Percentiles rank a stretch among this genome's conserved stretches.
phyloP scores from a whole-genome alignment of 2,113 vertebrate species.

The Larimichthys crocea region DNA sequence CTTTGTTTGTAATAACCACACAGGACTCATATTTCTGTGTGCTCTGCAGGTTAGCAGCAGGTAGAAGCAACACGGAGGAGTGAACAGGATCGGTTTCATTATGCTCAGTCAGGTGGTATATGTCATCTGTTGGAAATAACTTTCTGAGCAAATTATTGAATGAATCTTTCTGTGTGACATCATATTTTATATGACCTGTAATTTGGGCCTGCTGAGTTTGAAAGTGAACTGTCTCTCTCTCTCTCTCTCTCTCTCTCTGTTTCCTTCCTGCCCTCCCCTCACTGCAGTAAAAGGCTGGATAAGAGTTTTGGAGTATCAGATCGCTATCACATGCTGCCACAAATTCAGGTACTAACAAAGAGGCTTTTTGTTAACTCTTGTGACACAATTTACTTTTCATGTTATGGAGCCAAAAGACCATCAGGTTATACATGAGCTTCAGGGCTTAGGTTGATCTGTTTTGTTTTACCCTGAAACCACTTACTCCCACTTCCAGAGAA shows the following conservation, averaged over 20 bases:
- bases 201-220: neutral
- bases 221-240: neutral
- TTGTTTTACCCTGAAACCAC: slow-evolving; percentile 17
- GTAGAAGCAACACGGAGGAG: neutral
- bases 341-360: neutral
- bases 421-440: neutral
- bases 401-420: neutral
- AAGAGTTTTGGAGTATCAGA: slow-evolving; percentile 34
- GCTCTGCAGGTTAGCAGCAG: neutral
- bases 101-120: neutral
- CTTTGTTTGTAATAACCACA: slow-evolving; percentile 51
- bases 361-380: slow-evolving; percentile 2
- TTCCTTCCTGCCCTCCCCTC: neutral
- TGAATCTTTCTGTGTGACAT: neutral
- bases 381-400: neutral
- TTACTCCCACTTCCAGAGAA: neutral
- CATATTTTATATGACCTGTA: neutral
- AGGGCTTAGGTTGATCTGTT: neutral
- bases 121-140: neutral
- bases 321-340: slow-evolving; percentile 12
- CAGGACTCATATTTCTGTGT: slow-evolving; percentile 30
- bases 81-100: neutral
- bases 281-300: slow-evolving; percentile 2
- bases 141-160: neutral
- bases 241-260: neutral